Conservation (phyloP, 2,113 vertebrate species). For the Malurus elegans region DNA sequence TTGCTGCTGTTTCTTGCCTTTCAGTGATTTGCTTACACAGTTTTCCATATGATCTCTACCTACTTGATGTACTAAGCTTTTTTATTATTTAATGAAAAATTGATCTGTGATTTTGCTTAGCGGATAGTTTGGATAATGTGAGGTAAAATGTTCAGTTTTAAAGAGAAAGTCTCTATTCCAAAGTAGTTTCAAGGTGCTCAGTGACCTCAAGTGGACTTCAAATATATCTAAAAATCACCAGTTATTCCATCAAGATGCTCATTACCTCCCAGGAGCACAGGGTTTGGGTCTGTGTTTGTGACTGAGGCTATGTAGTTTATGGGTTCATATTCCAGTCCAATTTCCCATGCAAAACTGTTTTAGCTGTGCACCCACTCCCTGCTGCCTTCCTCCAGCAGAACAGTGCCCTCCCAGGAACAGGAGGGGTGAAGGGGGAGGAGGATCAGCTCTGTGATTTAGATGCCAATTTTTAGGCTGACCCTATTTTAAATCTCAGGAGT, state of each 20-base stretch:
- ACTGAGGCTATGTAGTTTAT: neutral
- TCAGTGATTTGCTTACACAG: constrained; percentile 49
- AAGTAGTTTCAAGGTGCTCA: neutral
- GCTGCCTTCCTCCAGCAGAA: neutral
- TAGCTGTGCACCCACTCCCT: neutral
- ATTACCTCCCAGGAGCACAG: neutral
- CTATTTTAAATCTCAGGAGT: neutral
- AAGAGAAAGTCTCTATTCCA: constrained; percentile 14
- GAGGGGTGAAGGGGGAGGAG: neutral
- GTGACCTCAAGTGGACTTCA: neutral
- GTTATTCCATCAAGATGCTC: neutral
- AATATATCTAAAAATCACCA: neutral
- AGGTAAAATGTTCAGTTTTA: constrained; percentile 61
- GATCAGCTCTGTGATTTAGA: neutral
- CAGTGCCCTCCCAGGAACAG: neutral
- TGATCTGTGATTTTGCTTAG: constrained; percentile 72
- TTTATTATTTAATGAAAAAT: constrained; percentile 74
- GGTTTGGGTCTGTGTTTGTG: neutral
- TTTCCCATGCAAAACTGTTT: neutral
- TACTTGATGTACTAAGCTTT: constrained; percentile 19
- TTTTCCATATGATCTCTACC: constrained; percentile 41
- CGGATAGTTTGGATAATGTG: constrained; percentile 59
- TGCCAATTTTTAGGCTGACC: neutral
- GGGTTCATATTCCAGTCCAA: neutral
- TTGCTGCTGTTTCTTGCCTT: constrained; percentile 40